phyloP scores from a whole-genome alignment of 2,888 invertebrate species.

The Lathronympha strigana region DNA sequence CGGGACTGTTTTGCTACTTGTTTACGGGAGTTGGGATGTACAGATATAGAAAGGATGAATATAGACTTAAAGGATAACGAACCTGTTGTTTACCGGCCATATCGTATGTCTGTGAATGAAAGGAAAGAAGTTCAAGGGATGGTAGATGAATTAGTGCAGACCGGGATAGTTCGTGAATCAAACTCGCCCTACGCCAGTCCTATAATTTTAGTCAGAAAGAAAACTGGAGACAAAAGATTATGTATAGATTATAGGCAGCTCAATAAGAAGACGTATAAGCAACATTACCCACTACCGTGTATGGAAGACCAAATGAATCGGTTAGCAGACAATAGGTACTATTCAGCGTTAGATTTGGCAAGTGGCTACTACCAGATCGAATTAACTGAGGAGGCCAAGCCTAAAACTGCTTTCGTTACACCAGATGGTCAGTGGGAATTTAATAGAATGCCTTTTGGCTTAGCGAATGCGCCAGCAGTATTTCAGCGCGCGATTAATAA shows the following conservation, averaged over 20 bases:
- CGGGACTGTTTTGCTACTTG: conserved; percentile 12
- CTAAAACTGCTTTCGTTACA: conserved; percentile 30
- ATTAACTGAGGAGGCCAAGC: conserved; percentile 20
- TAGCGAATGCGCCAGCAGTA: too few relatives aligned
- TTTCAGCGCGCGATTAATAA: too few relatives aligned
- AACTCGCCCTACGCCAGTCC: background rate
- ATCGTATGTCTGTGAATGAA: conserved; percentile 14
- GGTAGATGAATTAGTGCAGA: background rate
- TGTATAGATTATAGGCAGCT: background rate
- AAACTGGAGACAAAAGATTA: background rate
- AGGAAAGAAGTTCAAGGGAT: conserved; percentile 1
- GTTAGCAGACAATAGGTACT: conserved; percentile 14
- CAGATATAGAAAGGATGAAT: conserved; percentile 7
- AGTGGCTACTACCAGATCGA: conserved; percentile 36
- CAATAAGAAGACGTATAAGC: conserved; percentile 28
- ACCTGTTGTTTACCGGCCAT: conserved; percentile 18
- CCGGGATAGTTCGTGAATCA: background rate
- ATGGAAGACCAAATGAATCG: conserved; percentile 37
- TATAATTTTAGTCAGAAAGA: background rate
- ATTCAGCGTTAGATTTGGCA: conserved; percentile 22
- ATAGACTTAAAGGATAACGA: conserved; percentile 12
- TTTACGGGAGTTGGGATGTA: conserved; percentile 2
- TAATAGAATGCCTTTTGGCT: too few relatives aligned
- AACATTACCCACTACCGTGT: conserved; percentile 34
- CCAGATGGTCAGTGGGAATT: too few relatives aligned